Base-by-base conservation (phyloP, 2,888 invertebrate species). In the Sabatieria punctata region DNA sequence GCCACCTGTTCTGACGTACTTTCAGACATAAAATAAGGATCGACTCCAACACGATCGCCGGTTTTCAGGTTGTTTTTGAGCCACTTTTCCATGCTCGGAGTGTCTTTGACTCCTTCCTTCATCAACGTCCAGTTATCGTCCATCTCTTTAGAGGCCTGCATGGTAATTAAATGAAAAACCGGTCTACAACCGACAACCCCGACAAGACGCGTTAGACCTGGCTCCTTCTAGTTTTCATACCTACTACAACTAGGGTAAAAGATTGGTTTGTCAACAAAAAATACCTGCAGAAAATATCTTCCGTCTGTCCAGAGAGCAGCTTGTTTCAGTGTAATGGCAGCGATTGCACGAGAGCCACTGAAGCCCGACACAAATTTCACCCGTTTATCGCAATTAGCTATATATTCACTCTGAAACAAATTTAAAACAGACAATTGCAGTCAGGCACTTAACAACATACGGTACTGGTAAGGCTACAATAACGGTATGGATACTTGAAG, bases 241-340 rank as follows among this genome's bases (percentile, higher is more conserved):
- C n/a, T n/a, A n/a, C n/a, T n/a, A n/a, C n/a, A n/a, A n/a, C n/a
- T n/a, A n/a, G n/a, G n/a, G n/a, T n/a, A n/a, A n/a, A n/a, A n/a
- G n/a, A n/a, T n/a, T n/a, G n/a, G n/a, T n/a, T n/a, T n/a, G n/a
- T n/a, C n/a, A n/a, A 21, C 11, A 25, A 30, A 26, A n/a, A 15
- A 13, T 2, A 55, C 59, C 52, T 97, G 95, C 24, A 84, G 74
- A 66, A 80, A 88, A 66, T 99, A 97, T 6, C 97, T 73, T 0
- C 93, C 95, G 69, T 99, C 97, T 0, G 95, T 95, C 93, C 95
- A 99, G n/a, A 99, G 66, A 1, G 71, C 68, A 22, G 73, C 74
- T 47, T 68, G 56, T 6, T 75, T 70, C 19, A 50, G 37, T 2
- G 59, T 60, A n/a, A 63, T 53, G 19, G 58, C 52, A 11, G 55